A percentile compares a stretch with the other conserved stretches of the same genome.
These are phyloP conservation scores for Ceratotherium simum DNA, from an alignment of 2,113 vertebrate genomes.

Conservation along the genomic window DNA sequence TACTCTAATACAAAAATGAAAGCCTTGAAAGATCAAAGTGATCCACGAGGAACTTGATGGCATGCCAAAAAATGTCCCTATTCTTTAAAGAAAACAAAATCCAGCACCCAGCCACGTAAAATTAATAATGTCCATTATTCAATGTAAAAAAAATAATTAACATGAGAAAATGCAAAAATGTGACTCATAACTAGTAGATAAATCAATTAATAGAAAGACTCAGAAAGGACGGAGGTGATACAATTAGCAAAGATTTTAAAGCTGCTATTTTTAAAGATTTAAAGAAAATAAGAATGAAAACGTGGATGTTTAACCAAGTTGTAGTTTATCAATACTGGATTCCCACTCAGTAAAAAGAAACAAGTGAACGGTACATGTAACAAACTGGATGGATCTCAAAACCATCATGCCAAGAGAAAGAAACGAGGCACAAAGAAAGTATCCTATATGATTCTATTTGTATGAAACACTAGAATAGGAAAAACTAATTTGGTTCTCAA, in stretches of 20 bases:
- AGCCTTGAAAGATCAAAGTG: constrained; percentile 4
- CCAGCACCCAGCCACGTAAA: not conserved
- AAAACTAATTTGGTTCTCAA: not conserved
- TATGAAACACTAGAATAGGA: not conserved
- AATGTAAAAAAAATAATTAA: not conserved
- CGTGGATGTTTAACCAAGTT: not conserved
- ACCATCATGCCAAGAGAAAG: not conserved
- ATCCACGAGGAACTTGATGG: not conserved
- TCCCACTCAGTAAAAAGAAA: not conserved
- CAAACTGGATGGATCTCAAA: not conserved
- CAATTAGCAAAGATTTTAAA: not conserved
- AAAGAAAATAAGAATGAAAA: not conserved
- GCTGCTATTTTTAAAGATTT: not conserved
- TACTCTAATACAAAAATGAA: not conserved
- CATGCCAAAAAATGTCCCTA: not conserved
- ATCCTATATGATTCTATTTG: not conserved
- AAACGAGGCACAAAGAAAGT: not conserved
- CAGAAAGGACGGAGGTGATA: not conserved
- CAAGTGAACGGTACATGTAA: not conserved
- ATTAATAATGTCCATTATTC: not conserved
- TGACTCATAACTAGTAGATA: not conserved
- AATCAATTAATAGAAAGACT: not conserved
- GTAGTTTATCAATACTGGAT: not conserved
- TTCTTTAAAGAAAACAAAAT: constrained; percentile 18
- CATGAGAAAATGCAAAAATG: not conserved